A percentile compares a stretch with the other conserved stretches of the same genome.
Conservation (phyloP, 2,113 vertebrate species). For the Myiozetetes cayanensis region DNA sequence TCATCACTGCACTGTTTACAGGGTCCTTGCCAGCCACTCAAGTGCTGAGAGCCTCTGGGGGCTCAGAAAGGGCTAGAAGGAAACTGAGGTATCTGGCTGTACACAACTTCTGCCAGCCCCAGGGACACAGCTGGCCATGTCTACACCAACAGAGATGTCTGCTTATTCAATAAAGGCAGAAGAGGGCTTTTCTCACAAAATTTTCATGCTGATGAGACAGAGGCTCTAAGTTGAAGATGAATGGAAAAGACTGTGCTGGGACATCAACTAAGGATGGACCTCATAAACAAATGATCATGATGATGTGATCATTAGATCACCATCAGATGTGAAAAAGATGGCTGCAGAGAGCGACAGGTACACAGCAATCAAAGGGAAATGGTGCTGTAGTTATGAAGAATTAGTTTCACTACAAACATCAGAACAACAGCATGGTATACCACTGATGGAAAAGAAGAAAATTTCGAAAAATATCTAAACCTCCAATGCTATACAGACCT, state of each 20-base stretch:
- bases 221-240: background rate
- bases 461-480: background rate
- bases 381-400: background rate
- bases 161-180: background rate
- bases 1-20: background rate
- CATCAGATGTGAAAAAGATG: background rate
- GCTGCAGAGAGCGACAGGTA: background rate
- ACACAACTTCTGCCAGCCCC: background rate
- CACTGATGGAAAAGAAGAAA: background rate
- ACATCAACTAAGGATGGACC: background rate
- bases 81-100: background rate
- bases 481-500: background rate
- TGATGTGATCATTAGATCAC: background rate
- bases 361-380: background rate
- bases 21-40: background rate
- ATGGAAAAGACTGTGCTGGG: background rate
- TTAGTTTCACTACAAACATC: background rate
- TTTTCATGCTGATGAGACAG: background rate
- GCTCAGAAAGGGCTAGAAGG: background rate
- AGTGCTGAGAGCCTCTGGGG: accelerated
- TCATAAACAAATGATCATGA: background rate
- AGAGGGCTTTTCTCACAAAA: background rate
- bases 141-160: background rate
- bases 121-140: background rate
- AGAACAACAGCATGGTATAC: background rate